Base-by-base conservation (phyloP, 2,113 vertebrate genomes). In the Hydrolagus affinis region DNA sequence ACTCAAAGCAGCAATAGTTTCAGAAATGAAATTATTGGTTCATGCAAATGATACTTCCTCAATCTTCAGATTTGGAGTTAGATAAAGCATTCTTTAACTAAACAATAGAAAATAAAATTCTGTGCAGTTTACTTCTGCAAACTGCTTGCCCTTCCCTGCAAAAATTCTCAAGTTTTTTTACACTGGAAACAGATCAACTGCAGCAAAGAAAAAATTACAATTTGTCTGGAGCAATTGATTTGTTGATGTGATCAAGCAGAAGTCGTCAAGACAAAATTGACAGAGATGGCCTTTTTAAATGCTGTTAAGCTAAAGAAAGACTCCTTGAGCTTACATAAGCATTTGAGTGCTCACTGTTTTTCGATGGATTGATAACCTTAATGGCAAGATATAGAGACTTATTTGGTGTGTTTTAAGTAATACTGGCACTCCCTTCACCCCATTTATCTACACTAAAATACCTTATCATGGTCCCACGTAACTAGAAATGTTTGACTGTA, bases 211-310 rank as follows among this genome's bases (percentile, higher is more conserved):
- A 60, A 19, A 19, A 62, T 60, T 25, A 62, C 10, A 28, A 23
- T 9, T n/a, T 59, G 14, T 15, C 57, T 78, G 76, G 12, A 76
- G 70, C 87, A 85, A 90, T 4, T 66, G 89, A 91, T 86, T 86
- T 85, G 80, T 15, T 7, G 85, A 92, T 87, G 89, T 86, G 86
- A 89, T 83, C 66, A 89, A 4, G 87, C 25, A 73, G 66, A 70
- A 59, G 80, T 70, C 28, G 86, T 60, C 86, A 86, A 87, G 56
- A 87, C 60, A 15, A 14, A 86, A 87, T 69, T 86, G 88, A 87
- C 85, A 90, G 59, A 88, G 88, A 86, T 68, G 74, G 76, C 28
- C 86, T 86, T 66, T 87, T 85, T 76, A 90, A 89, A 30, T 77
- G 86, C 68, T 86, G 80, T 85, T 87, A 86, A 87, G 87, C 85